Percentiles rank a stretch among this genome's conserved stretches.
phyloP scores from a whole-genome alignment of 1,140 invertebrate species.

The Tetramorium simillimum region DNA sequence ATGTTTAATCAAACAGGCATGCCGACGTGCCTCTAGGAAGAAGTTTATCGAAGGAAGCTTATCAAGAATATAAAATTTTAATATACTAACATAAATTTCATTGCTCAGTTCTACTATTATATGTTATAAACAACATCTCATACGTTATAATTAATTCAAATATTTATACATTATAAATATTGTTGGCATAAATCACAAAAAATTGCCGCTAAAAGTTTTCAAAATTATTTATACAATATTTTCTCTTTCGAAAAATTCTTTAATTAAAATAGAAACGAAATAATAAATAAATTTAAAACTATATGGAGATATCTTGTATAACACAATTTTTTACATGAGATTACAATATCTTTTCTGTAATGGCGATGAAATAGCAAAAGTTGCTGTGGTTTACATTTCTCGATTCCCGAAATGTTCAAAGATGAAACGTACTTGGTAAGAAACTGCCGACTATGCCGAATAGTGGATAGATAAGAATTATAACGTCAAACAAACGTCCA shows the following conservation, averaged over 20 bases:
- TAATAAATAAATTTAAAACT: not conserved
- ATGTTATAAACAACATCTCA: not conserved
- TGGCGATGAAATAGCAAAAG: not conserved
- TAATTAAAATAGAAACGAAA: not conserved
- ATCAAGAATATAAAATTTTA: not conserved
- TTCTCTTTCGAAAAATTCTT: not conserved
- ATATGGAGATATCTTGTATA: not conserved
- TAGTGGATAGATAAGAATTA: not conserved
- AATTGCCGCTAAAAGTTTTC: not conserved
- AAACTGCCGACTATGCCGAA: not conserved
- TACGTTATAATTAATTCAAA: not conserved
- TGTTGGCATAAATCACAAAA: not conserved
- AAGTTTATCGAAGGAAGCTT: constrained; percentile 2
- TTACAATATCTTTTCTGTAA: not conserved
- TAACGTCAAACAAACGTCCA: not conserved
- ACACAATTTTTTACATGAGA: not conserved
- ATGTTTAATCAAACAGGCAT: constrained; percentile 31
- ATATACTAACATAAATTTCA: constrained; percentile 1
- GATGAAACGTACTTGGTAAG: not conserved
- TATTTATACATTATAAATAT: not conserved
- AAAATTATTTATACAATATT: not conserved
- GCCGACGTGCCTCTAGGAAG: not conserved
- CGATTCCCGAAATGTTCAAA: not conserved
- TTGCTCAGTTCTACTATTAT: not conserved
- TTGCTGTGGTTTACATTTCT: not conserved